Conservation (phyloP, 1,140 invertebrate genomes). For the Calosoma granatense region DNA sequence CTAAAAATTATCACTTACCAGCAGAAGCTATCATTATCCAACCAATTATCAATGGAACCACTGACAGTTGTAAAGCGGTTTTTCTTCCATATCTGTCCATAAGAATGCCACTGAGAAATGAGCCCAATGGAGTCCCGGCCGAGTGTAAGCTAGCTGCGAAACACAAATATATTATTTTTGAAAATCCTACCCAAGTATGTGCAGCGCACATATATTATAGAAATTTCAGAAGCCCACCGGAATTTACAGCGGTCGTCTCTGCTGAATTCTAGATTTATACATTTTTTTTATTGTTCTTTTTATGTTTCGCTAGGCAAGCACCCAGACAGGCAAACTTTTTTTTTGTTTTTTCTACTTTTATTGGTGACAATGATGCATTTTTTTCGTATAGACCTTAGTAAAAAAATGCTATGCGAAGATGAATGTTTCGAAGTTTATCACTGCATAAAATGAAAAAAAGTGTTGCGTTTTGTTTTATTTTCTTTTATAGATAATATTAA, state of each 20-base stretch:
- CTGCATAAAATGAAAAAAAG: too few relatives aligned
- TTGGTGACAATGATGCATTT: too few relatives aligned
- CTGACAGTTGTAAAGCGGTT: slow-evolving; percentile 52
- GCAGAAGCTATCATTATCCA: slow-evolving; percentile 50
- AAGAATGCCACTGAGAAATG: slow-evolving; percentile 56
- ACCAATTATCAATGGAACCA: slow-evolving; percentile 55
- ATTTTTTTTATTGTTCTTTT: not conserved
- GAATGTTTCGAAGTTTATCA: too few relatives aligned
- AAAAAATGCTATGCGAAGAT: too few relatives aligned
- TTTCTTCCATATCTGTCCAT: slow-evolving; percentile 59
- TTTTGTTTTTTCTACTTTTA: not conserved
- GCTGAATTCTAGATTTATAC: not conserved
- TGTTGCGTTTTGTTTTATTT: too few relatives aligned
- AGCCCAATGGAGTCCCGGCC: slow-evolving; percentile 60
- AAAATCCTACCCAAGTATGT: too few relatives aligned
- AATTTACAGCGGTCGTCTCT: too few relatives aligned
- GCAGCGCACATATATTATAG: too few relatives aligned
- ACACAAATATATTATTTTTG: too few relatives aligned
- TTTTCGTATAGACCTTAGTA: too few relatives aligned
- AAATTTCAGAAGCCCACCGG: too few relatives aligned
- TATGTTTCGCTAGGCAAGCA: not conserved
- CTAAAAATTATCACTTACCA: not conserved
- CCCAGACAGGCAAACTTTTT: not conserved
- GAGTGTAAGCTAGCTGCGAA: slow-evolving; percentile 58
- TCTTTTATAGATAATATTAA: too few relatives aligned